Evolutionary conservation across 2,888 invertebrate genomes (phyloP).

Genomic region (Drosophila testacea): DNA sequence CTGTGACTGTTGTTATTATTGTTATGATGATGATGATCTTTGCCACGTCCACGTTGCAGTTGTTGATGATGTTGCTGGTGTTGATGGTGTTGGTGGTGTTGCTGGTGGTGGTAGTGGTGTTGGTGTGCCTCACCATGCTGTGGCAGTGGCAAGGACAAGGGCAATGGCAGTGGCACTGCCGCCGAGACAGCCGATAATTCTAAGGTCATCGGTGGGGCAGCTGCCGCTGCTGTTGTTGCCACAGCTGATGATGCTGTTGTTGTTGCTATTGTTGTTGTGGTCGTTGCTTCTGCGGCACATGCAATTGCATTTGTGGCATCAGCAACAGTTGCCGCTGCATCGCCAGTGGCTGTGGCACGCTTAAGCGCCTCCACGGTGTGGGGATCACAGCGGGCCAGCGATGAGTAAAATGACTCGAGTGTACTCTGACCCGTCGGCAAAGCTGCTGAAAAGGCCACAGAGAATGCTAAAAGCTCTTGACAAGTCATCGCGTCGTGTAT

Average conservation of each 20-base stretch:
- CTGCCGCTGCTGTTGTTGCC: background rate
- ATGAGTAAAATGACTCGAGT: conserved; percentile 92
- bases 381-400: conserved; percentile 90
- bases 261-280: background rate
- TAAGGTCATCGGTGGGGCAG: conserved; percentile 21
- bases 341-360: conserved; percentile 78
- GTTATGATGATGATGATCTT: conserved; percentile 27
- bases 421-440: conserved; percentile 94
- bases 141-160: conserved; percentile 1
- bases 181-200: conserved; percentile 52
- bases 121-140: conserved; percentile 20
- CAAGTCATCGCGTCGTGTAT: conserved; percentile 87
- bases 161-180: conserved; percentile 41
- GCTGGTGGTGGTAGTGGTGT: conserved; percentile 14
- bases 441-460: conserved; percentile 96
- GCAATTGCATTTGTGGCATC: conserved; percentile 31
- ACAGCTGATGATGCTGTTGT: background rate
- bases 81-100: conserved; percentile 5
- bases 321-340: conserved; percentile 42
- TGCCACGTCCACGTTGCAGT: conserved; percentile 13
- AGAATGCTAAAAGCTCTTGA: conserved; percentile 95
- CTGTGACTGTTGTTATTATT: conserved; percentile 36
- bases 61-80: conserved; percentile 25
- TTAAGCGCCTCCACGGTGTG: conserved; percentile 83
- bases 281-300: background rate